Percentiles rank a stretch among this genome's conserved stretches.
Conservation (phyloP, 2,113 vertebrate species). For the Tricholaema leucomelas region DNA sequence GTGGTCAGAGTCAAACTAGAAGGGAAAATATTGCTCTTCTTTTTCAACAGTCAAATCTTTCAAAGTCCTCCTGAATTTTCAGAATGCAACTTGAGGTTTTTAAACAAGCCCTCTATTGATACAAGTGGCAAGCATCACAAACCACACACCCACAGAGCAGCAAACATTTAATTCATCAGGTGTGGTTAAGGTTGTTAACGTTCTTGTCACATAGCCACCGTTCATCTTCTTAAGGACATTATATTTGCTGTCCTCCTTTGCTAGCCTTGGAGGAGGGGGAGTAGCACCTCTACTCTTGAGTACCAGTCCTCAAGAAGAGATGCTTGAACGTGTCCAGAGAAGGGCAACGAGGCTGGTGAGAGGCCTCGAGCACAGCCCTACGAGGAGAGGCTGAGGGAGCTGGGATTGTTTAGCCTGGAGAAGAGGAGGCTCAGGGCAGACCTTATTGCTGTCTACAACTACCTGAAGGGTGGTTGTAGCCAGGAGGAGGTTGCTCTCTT, state of each 20-base stretch:
- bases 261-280: background rate
- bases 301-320: no score
- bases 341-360: no score
- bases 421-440: no score
- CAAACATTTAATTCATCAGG: background rate
- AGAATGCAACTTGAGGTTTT: constrained; percentile 30
- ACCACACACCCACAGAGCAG: background rate
- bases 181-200: background rate
- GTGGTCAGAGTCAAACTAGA: background rate
- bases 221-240: background rate
- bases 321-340: no score
- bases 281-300: background rate
- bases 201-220: background rate
- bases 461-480: no score
- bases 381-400: no score
- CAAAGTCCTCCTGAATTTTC: constrained; percentile 21
- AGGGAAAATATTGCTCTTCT: background rate
- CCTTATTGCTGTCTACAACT: no score
- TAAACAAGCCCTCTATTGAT: constrained; percentile 35
- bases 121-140: background rate
- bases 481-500: no score
- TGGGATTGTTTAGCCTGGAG: no score
- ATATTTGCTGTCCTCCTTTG: background rate
- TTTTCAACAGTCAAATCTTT: constrained; percentile 7
- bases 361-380: no score